Percentiles rank a stretch among this genome's conserved stretches.
These are phyloP conservation scores for Cynocephalus volans DNA, from an alignment of 2,113 vertebrate genomes.

Conservation along the genomic window DNA sequence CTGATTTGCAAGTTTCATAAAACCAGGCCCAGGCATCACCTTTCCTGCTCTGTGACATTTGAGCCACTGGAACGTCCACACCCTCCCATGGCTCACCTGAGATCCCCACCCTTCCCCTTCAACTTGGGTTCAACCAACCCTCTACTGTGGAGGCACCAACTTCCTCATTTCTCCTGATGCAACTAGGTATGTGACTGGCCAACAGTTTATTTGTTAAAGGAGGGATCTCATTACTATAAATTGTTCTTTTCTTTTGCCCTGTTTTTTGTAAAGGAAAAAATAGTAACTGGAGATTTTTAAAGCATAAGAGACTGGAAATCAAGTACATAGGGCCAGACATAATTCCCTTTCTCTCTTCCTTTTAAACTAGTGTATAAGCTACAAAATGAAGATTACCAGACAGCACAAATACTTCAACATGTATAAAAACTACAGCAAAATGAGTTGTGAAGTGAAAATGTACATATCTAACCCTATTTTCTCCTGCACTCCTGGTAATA, in stretches of 20 bases:
- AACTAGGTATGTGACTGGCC: not conserved
- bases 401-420: not conserved
- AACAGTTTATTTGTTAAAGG: constrained; percentile 12
- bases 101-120: not conserved
- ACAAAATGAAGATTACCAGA: not conserved
- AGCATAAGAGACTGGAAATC: constrained; percentile 44
- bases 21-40: not conserved
- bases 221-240: constrained; percentile 13
- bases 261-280: not conserved
- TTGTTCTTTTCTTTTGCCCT: constrained; percentile 49
- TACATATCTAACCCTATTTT: not conserved
- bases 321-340: not conserved
- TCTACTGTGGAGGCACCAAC: not conserved
- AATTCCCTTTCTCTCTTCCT: constrained; percentile 14
- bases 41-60: not conserved
- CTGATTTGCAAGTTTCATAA: not conserved
- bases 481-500: not conserved
- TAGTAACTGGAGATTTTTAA: not conserved
- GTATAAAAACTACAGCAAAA: not conserved
- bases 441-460: not conserved
- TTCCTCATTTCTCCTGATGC: not conserved
- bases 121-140: not conserved
- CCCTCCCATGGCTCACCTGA: not conserved
- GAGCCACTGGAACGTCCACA: not conserved
- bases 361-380: not conserved